Evolutionary conservation across 2,888 invertebrate species (phyloP).

Genomic region (Agrotis clavis): DNA sequence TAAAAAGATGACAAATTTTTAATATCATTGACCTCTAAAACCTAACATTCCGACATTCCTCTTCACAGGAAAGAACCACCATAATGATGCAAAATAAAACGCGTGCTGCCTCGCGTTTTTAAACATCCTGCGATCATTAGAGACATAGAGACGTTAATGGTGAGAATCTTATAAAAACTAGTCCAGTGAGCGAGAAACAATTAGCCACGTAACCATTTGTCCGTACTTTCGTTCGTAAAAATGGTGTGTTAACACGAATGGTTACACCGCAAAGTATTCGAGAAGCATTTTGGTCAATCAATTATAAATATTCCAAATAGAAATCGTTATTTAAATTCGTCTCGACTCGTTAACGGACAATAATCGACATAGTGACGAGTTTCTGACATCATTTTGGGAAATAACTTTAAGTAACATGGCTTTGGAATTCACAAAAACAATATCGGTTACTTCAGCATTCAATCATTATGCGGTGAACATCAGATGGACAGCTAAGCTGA

Average conservation of each 20-base stretch:
- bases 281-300: constrained; percentile 57
- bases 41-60: constrained; percentile 54
- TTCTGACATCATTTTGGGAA: constrained; percentile 73
- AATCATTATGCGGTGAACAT: constrained; percentile 68
- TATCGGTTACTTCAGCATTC: constrained; percentile 74
- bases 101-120: constrained; percentile 67
- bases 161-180: constrained; percentile 77
- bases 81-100: constrained; percentile 67
- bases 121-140: constrained; percentile 72
- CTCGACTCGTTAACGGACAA: constrained; percentile 60
- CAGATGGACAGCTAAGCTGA: constrained; percentile 65
- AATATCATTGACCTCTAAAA: constrained; percentile 81
- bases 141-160: constrained; percentile 73
- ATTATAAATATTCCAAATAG: constrained; percentile 59
- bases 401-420: constrained; percentile 59
- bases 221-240: constrained; percentile 65
- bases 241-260: constrained; percentile 56
- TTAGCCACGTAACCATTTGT: constrained; percentile 68
- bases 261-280: constrained; percentile 41
- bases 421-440: constrained; percentile 70
- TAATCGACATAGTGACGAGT: constrained; percentile 67
- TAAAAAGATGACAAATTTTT: constrained; percentile 73
- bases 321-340: constrained; percentile 66
- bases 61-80: constrained; percentile 41
- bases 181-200: constrained; percentile 73